Base-by-base conservation (phyloP, 92 coral and sea anemone genomes). In the Ricordea florida region DNA sequence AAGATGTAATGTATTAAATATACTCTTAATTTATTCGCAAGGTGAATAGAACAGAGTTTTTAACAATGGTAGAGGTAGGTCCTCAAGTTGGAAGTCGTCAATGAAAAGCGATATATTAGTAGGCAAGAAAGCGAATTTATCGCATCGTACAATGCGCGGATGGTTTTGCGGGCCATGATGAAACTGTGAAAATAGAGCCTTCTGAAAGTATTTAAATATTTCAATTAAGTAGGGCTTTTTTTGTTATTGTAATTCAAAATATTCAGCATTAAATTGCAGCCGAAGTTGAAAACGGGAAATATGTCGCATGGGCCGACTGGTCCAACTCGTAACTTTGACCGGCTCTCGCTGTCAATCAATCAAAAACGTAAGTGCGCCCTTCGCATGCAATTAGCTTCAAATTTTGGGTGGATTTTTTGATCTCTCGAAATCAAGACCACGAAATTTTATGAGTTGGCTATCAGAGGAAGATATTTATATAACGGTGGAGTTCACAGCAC, bases 21-120 rank as follows among this genome's bases (percentile, higher is more conserved):
- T 31, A 37, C 27, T 53, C 64, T 41, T 53, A 70, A 70, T 70
- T 53, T 55, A 70, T 70, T 70, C 77, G 13, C 52, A 18, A 38
- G 18, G 24, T 34, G 36, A 49, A 51, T 69, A 55, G 49, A 40
- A 18, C 20, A 13, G 42, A 31, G 36, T 24, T 70, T 6, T 22
- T 16, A 70, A 70, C 77, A 52, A 70, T 37, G 16, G 52, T 4
- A 28, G 41, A 56, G n/a, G 56, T 28, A 18, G 52, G 28, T 65
- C 26, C 52, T 70, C 30, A 70, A 52, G 56, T 70, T 70, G 56
- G n/a, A 69, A 70, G 41, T 41, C 9, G 65, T 42, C 52, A 37
- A 50, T 50, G 75, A 68, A 64, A 70, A 70, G 77, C 25, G 65
- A 70, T 52, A 17, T 53, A 70, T 70, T 53, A 53, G 30, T 70